phyloP scores from a whole-genome alignment of 2,888 invertebrate species.

The Drosophila borealis region DNA sequence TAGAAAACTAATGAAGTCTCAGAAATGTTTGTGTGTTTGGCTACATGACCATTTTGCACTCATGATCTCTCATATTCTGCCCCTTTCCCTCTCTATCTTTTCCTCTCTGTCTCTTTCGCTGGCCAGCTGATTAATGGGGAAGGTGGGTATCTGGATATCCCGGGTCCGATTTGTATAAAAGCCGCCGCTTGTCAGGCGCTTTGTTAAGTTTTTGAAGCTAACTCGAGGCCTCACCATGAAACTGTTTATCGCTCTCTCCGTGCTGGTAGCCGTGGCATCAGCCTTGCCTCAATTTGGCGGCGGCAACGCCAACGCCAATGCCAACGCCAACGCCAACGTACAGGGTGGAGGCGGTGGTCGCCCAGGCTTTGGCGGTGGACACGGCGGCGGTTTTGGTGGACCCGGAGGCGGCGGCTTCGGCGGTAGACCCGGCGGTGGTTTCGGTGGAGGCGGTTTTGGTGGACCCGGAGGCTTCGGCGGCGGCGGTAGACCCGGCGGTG shows the following conservation, averaged over 20 bases:
- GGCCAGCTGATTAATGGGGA: not conserved
- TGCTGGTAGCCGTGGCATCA: conserved; percentile 49
- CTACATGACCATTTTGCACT: conserved; percentile 2
- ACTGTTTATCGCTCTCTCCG: conserved; percentile 53
- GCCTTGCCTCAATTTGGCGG: conserved; percentile 38
- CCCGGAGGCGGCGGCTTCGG: conserved; percentile 11
- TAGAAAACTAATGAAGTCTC: conserved; percentile 25
- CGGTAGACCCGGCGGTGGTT: conserved; percentile 11
- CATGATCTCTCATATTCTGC: conserved; percentile 9
- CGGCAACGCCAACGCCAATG: conserved; percentile 19
- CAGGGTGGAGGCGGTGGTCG: conserved; percentile 10
- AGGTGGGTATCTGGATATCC: conserved; percentile 1
- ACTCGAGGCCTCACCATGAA: conserved; percentile 58
- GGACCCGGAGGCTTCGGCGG: conserved; percentile 28
- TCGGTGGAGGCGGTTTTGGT: conserved; percentile 7
- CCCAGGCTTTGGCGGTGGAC: conserved; percentile 13
- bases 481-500: conserved; percentile 15
- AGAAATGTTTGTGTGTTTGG: conserved; percentile 31
- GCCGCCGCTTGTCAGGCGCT: conserved; percentile 9
- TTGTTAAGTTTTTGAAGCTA: conserved; percentile 53
- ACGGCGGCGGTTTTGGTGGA: conserved; percentile 6
- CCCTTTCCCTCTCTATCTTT: not conserved
- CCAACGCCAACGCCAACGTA: conserved; percentile 34
- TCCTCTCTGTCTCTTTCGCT: not conserved
- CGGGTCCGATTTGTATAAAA: conserved; percentile 58